Evolutionary conservation across 1,140 invertebrate species (phyloP), one percentile per base, ranked within the genome.

Genomic region (Amyelois transitella): DNA sequence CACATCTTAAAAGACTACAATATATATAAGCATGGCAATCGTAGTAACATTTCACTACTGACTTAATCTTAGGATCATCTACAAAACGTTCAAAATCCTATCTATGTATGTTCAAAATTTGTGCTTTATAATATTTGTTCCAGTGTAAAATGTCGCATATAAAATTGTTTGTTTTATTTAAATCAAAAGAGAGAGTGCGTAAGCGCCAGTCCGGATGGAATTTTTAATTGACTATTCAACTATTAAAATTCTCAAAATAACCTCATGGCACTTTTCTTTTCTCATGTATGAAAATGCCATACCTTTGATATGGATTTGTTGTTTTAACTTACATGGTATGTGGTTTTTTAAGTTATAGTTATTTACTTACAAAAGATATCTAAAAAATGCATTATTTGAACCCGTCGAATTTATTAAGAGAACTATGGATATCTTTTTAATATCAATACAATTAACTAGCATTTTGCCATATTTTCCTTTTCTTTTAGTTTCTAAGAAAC

Each of bases 171-270:
- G 21, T n/a, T 49, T 49, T 14, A 49, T 49, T 49, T 49, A 24
- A 48, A n/a, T 21, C 43, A 10, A 43, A 49, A 20, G 21, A 14
- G 10, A 8, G 0, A 14, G 32, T 38, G 8, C 3, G 12, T 12
- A 14, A 8, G 6, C 19, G 47, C 14, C 25, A 19, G 28, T 18
- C 32, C 62, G 66, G 66, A 72, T 66, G 69, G 69, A 69, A 38
- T 43, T 57, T 53, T 44, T 72, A 69, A 72, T 69, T 69, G 64
- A 72, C 69, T 19, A 44, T n/a, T n/a, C n/a, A n/a, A n/a, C n/a
- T n/a, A n/a, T n/a, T n/a, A n/a, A n/a, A n/a, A n/a, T n/a, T n/a
- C n/a, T n/a, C n/a, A n/a, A n/a, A n/a, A n/a, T n/a, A n/a, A n/a
- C n/a, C n/a, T n/a, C n/a, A n/a, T n/a, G n/a, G n/a, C n/a, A n/a